Evolutionary conservation across 2,888 invertebrate species (phyloP).

Genomic region (Chirona hameri): DNA sequence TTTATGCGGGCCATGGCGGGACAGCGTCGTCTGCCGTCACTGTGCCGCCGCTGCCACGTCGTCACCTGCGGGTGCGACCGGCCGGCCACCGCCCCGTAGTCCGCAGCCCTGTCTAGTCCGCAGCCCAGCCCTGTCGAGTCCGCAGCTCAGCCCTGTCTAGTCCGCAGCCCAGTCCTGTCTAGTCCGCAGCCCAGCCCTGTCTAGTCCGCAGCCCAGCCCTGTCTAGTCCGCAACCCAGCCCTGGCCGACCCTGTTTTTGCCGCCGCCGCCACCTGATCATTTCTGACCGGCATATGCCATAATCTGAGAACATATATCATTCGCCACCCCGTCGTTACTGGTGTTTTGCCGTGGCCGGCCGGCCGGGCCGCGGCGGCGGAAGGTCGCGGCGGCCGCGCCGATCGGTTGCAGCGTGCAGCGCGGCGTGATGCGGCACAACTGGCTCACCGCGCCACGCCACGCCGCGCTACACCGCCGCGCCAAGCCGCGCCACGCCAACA

Average conservation of each 20-base stretch:
- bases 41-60: neutral
- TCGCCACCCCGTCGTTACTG: conserved; percentile 6
- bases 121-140: neutral
- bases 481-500: neutral
- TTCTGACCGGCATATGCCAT: conserved; percentile 27
- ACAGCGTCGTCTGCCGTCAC: neutral
- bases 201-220: neutral
- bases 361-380: neutral
- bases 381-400: neutral
- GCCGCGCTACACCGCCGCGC: neutral
- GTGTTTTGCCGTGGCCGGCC: neutral
- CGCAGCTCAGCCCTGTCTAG: neutral
- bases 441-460: neutral
- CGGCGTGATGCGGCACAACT: conserved; percentile 6
- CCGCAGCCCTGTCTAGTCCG: neutral
- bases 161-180: neutral
- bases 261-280: neutral
- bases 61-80: neutral
- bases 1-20: neutral
- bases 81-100: neutral
- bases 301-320: conserved; percentile 28
- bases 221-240: neutral
- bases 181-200: neutral
- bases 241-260: conserved; percentile 5
- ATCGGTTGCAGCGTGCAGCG: conserved; percentile 10